Evolutionary conservation across 2,888 invertebrate genomes (phyloP), one percentile per base, ranked within the genome.

Genomic region (Abscondita cerata): DNA sequence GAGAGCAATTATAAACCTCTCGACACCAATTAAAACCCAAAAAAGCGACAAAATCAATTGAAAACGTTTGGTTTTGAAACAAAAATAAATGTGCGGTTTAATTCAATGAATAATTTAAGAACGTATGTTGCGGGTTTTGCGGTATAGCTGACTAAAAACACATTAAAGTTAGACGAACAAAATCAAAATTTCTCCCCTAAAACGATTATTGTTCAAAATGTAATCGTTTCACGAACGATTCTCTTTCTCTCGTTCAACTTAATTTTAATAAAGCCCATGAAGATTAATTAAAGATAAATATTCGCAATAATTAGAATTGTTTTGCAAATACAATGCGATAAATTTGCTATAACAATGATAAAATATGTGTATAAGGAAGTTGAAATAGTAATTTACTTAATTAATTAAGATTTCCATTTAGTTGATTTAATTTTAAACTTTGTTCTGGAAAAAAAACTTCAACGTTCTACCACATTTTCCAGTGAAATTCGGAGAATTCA

Each of bases 351-450:
- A 44, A 16, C 8, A 41, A 41, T 13, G 41, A 41, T 41, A 13
- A 13, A 41, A 18, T 44, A 44, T 44, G 16, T 18, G 19, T 44
- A 44, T 44, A 44, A 18, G 44, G 44, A 44, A 44, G 44, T 44
- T 44, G 44, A 44, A 44, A 44, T 44, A 18, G 18, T 44, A 44
- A 44, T 44, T 44, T 18, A 44, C 19, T 11, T 44, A 44, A 44
- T 44, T 44, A 44, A 44, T 44, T 44, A 44, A 44, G 44, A 16
- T 44, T 19, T 44, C 18, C 44, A 44, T 44, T 44, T 44, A 11
- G 44, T 44, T 18, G 19, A 44, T 44, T 44, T 44, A 44, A 44
- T 44, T 44, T 19, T 18, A 18, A 18, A 18, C 44, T 44, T 44
- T 18, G 44, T 44, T 44, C 19, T 44, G n/a, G 3, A n/a, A 36